Evolutionary conservation across 2,113 vertebrate genomes (phyloP).

Genomic region (Oxygymnocypris stewartii): DNA sequence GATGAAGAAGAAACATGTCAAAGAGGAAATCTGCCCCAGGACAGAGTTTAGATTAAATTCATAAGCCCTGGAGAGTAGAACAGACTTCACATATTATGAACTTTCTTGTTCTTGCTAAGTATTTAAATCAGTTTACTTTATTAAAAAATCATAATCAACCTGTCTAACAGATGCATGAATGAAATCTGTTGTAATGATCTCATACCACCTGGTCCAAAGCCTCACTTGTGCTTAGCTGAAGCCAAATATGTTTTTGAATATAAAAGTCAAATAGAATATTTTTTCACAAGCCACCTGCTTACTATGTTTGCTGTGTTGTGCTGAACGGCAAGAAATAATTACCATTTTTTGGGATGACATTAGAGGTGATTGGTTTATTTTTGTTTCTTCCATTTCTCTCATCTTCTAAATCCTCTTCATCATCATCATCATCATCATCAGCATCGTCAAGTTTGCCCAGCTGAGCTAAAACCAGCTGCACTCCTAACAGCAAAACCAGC

Average conservation of each 20-base stretch:
- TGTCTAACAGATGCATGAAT: neutral
- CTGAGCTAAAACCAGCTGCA: slow-evolving; percentile 74
- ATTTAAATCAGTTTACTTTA: neutral
- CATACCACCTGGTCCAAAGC: neutral
- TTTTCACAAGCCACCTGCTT: neutral
- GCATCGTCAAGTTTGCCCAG: slow-evolving; percentile 74
- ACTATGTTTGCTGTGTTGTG: neutral
- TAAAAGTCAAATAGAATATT: neutral
- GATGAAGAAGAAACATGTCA: slow-evolving; percentile 62
- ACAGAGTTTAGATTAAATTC: slow-evolving; percentile 64
- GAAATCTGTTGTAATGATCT: neutral
- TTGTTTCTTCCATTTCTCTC: slow-evolving; percentile 67
- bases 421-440: slow-evolving; percentile 70
- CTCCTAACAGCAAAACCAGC: slow-evolving; percentile 76
- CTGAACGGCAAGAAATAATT: slow-evolving; percentile 60
- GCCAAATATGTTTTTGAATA: neutral
- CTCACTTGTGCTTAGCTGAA: neutral
- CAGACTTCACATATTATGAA: neutral
- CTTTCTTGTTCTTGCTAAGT: neutral
- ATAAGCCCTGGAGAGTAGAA: slow-evolving; percentile 56
- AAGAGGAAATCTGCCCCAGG: slow-evolving; percentile 63
- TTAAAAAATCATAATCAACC: neutral
- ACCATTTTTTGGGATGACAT: slow-evolving; percentile 67
- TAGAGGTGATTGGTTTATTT: slow-evolving; percentile 68
- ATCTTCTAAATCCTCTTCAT: slow-evolving; percentile 62